Evolutionary conservation across 2,797 vertebrate species (phyloP).

Genomic region (Hippoglossus hippoglossus): DNA sequence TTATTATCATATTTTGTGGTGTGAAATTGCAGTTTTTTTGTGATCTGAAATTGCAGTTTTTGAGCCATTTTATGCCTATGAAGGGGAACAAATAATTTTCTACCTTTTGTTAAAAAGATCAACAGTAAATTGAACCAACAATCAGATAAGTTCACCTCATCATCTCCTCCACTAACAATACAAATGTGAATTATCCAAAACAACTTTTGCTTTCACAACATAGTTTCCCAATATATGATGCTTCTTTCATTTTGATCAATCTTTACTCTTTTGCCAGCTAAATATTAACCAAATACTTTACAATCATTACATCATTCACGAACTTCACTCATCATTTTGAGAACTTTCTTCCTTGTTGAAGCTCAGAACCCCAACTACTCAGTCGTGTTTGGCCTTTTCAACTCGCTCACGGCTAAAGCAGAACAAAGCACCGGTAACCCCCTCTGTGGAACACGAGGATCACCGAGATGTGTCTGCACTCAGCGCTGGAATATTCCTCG

Average conservation of each 20-base stretch:
- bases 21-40: no score
- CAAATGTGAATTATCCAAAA: background rate
- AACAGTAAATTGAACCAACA: no score
- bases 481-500: slow-evolving; percentile 41
- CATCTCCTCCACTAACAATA: background rate
- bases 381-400: slow-evolving; percentile 22
- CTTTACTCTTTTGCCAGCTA: no score
- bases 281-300: no score
- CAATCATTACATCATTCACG: background rate
- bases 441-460: slow-evolving; percentile 45
- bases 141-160: background rate
- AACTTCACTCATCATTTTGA: background rate
- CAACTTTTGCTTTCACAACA: background rate
- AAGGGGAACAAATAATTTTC: no score
- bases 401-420: slow-evolving; percentile 14
- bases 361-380: background rate
- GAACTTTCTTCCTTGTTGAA: background rate
- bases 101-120: no score
- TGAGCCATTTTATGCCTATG: no score
- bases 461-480: slow-evolving; percentile 59
- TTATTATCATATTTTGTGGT: background rate
- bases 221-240: no score
- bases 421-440: slow-evolving; percentile 15
- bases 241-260: no score
- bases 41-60: no score